Conservation (phyloP, 2,113 vertebrate species). For the Reinhardtius hippoglossoides region DNA sequence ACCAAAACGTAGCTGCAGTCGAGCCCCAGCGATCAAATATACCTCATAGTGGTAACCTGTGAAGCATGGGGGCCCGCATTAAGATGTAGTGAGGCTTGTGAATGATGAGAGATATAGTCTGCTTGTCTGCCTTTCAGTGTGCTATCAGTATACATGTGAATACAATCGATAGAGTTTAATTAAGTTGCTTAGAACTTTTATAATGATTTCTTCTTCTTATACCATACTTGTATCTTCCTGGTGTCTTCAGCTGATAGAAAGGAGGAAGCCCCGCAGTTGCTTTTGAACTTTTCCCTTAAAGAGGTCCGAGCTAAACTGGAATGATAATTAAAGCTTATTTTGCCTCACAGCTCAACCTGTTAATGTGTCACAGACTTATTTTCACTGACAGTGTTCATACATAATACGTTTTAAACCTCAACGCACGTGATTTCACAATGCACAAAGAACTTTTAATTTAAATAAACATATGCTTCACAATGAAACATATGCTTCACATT, state of each 20-base stretch:
- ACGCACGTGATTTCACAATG: slow-evolving; percentile 14
- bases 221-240: background rate
- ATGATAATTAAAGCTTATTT: slow-evolving; percentile 3
- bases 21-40: slow-evolving; percentile 82
- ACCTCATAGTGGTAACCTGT: slow-evolving; percentile 81
- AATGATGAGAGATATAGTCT: slow-evolving; percentile 30
- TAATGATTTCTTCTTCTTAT: slow-evolving; percentile 1
- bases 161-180: slow-evolving; percentile 1
- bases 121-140: slow-evolving; percentile 13
- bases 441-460: slow-evolving; percentile 11
- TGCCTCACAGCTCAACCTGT: slow-evolving; percentile 23
- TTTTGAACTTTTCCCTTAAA: background rate
- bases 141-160: slow-evolving; percentile 3
- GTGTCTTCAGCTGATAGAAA: background rate
- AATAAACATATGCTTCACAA: background rate
- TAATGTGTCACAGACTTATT: slow-evolving; percentile 10
- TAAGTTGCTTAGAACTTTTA: too few species aligned
- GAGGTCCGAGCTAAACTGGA: background rate
- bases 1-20: slow-evolving; percentile 84
- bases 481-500: slow-evolving; percentile 38
- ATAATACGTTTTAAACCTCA: slow-evolving; percentile 1
- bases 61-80: slow-evolving; percentile 32
- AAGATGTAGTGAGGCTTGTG: slow-evolving; percentile 59
- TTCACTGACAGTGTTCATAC: background rate
- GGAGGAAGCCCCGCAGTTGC: background rate